Evolutionary conservation across 2,888 invertebrate genomes (phyloP).

Genomic region (Troides aeacus): DNA sequence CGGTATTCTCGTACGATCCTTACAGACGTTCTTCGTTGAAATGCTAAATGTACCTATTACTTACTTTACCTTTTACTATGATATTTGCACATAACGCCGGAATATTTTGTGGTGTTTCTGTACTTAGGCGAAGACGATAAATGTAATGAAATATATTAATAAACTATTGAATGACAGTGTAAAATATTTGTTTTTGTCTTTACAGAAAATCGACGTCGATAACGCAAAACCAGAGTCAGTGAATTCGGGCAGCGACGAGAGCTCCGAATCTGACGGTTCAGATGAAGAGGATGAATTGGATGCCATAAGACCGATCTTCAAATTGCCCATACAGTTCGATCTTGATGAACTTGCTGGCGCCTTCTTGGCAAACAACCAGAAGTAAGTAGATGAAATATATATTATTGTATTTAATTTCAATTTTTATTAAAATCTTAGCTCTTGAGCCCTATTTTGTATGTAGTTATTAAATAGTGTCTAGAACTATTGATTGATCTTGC

Average conservation of each 20-base stretch:
- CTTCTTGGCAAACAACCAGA: slow-evolving; percentile 84
- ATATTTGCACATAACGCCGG: too few relatives aligned
- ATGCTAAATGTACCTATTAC: too few relatives aligned
- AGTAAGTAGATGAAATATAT: slow-evolving; percentile 59
- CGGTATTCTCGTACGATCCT: too few relatives aligned
- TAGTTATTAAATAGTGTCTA: too few relatives aligned
- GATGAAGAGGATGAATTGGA: slow-evolving; percentile 82
- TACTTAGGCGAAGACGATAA: too few relatives aligned
- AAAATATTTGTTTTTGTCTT: slow-evolving; percentile 30
- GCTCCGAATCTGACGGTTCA: slow-evolving; percentile 79
- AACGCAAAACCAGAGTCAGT: slow-evolving; percentile 54
- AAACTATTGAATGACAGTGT: background rate
- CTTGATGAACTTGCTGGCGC: slow-evolving; percentile 90
- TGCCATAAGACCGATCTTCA: slow-evolving; percentile 81
- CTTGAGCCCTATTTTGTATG: too few relatives aligned
- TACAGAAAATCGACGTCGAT: slow-evolving; percentile 72
- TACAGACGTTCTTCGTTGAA: too few relatives aligned
- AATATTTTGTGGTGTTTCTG: background rate
- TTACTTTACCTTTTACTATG: too few relatives aligned
- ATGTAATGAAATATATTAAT: background rate
- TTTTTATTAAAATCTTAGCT: too few relatives aligned
- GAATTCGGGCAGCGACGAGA: slow-evolving; percentile 66
- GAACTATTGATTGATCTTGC: too few relatives aligned
- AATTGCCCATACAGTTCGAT: slow-evolving; percentile 89
- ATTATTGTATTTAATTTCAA: too few relatives aligned